These are phyloP conservation scores for Caradrina clavipalpis DNA, from an alignment of 2,888 invertebrate species.

Conservation along the genomic window DNA sequence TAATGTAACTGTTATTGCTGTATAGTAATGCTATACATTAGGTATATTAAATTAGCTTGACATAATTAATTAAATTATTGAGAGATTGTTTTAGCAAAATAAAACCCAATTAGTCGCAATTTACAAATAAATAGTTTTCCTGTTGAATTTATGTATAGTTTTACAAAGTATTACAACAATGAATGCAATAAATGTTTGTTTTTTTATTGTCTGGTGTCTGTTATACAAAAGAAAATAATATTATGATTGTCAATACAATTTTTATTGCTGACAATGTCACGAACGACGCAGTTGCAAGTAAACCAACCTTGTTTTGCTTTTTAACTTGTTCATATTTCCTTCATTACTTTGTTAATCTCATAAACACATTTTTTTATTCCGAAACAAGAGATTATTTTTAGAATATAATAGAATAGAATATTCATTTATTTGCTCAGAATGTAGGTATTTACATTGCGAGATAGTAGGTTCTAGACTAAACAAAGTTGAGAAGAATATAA, in stretches of 20 bases:
- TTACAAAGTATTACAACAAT: not conserved
- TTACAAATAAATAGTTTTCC: not conserved
- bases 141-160: not conserved
- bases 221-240: slow-evolving; percentile 30
- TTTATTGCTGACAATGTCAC: slow-evolving; percentile 27
- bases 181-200: not conserved
- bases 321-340: slow-evolving; percentile 5
- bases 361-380: not conserved
- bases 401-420: too few relatives aligned
- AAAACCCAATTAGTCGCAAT: not conserved
- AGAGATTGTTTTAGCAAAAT: too few relatives aligned
- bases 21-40: too few relatives aligned
- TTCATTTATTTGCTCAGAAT: too few relatives aligned
- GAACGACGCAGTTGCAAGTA: slow-evolving; percentile 22
- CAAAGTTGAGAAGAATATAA: not conserved
- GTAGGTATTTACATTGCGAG: too few relatives aligned
- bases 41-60: too few relatives aligned
- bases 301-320: slow-evolving; percentile 9
- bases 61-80: too few relatives aligned
- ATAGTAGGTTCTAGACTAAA: not conserved
- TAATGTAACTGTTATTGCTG: too few relatives aligned
- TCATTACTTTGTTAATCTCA: slow-evolving; percentile 26
- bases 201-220: not conserved
- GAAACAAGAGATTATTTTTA: not conserved
- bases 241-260: slow-evolving; percentile 23